phyloP scores from a whole-genome alignment of 2,888 invertebrate genomes.

The Agrilus cyanescens region DNA sequence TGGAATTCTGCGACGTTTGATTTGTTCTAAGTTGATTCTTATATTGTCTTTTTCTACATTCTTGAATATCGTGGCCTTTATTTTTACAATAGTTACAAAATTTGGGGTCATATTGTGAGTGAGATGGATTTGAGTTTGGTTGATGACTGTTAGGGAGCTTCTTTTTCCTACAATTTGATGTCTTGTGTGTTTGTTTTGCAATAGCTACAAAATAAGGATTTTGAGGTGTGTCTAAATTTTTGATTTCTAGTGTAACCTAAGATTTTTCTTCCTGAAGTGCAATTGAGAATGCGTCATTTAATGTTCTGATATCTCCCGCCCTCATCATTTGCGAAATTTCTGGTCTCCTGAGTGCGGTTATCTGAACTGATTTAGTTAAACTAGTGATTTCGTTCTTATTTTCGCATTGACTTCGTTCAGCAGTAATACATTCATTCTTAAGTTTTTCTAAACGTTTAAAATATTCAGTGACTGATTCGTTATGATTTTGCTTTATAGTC shows the following conservation, averaged over 20 bases:
- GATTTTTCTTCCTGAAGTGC: constrained; percentile 11
- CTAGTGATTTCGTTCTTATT: constrained; percentile 1
- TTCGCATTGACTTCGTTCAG: neutral
- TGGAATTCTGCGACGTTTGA: neutral
- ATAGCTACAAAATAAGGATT: neutral
- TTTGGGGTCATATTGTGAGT: neutral
- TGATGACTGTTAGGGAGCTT: neutral
- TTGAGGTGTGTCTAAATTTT: neutral
- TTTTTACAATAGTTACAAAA: constrained; percentile 11
- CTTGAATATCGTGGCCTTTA: constrained; percentile 5
- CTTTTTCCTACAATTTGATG: constrained; percentile 4
- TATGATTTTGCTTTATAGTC: constrained; percentile 9
- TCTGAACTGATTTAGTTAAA: constrained; percentile 5
- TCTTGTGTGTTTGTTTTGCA: constrained; percentile 6
- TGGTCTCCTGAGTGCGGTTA: constrained; percentile 7
- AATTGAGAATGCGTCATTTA: constrained; percentile 10
- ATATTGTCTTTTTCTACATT: constrained; percentile 4
- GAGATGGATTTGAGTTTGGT: neutral
- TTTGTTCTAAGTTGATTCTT: neutral
- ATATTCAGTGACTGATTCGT: constrained; percentile 9
- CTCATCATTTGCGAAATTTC: constrained; percentile 10
- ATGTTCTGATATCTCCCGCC: constrained; percentile 7
- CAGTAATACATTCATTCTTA: constrained; percentile 11
- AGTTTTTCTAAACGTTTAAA: constrained; percentile 11
- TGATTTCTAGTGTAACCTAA: constrained; percentile 4